A percentile compares a stretch with the other conserved stretches of the same genome.
phyloP scores from a whole-genome alignment of 2,113 vertebrate species.

The Chaetodon auriga region DNA sequence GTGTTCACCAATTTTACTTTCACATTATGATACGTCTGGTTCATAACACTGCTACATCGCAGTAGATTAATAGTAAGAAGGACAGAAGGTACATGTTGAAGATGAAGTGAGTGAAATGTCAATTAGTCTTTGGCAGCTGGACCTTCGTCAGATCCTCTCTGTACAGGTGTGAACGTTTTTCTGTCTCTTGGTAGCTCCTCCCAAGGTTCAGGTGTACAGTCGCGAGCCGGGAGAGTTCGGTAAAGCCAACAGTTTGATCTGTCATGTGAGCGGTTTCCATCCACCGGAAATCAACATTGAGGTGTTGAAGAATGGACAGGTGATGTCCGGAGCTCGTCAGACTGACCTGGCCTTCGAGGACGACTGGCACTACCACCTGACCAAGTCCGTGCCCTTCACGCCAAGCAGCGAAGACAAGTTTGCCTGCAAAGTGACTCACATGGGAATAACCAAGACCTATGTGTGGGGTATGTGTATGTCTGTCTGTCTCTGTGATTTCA shows the following conservation, averaged over 20 bases:
- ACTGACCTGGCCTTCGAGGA: conserved; percentile 86
- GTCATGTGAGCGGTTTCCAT: conserved; percentile 85
- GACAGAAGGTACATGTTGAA: background rate
- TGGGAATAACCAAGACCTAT: accelerated
- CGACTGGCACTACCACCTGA: conserved; percentile 88
- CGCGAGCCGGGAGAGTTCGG: background rate
- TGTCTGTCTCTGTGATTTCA: background rate
- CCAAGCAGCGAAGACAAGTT: background rate
- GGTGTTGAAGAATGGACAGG: conserved; percentile 57
- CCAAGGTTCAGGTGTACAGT: conserved; percentile 86
- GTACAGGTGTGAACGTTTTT: background rate
- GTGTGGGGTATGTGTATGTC: conserved; percentile 82
- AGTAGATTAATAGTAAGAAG: background rate
- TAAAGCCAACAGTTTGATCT: conserved; percentile 81
- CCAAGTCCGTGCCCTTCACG: conserved; percentile 61
- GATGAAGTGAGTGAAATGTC: too few species aligned
- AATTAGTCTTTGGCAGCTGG: too few species aligned
- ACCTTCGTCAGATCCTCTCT: background rate
- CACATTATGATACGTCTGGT: background rate
- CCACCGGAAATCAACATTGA: conserved; percentile 84
- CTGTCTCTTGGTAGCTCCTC: conserved; percentile 48
- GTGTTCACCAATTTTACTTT: background rate
- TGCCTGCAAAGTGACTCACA: conserved; percentile 79
- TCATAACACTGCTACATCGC: background rate
- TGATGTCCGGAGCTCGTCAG: background rate